phyloP scores from a whole-genome alignment of 2,113 vertebrate species.

The Delphinapterus leucas region DNA sequence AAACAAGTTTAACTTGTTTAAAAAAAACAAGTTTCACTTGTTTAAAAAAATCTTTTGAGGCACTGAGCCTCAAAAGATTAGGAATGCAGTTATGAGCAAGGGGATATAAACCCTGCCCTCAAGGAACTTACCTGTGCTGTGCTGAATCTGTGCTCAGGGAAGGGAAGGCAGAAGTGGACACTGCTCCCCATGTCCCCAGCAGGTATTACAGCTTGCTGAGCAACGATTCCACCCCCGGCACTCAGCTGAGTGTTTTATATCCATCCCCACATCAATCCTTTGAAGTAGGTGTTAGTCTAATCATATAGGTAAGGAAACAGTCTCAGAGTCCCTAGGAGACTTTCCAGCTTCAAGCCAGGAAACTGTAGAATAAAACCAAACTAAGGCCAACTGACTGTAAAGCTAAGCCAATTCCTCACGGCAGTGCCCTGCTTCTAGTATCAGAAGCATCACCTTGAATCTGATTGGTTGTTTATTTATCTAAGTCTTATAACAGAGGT shows the following conservation, averaged over 20 bases:
- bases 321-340: background rate
- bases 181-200: rapidly evolving
- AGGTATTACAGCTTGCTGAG: background rate
- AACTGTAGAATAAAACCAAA: background rate
- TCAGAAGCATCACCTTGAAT: background rate
- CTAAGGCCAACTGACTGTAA: background rate
- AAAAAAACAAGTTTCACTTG: background rate
- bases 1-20: background rate
- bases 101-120: background rate
- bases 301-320: background rate
- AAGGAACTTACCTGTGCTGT: background rate
- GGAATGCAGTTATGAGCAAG: background rate
- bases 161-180: background rate
- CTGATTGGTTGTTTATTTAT: background rate
- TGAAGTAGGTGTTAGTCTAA: background rate
- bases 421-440: rapidly evolving
- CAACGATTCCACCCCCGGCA: rapidly evolving
- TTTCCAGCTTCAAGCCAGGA: background rate
- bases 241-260: background rate
- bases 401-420: background rate
- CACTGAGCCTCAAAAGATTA: background rate
- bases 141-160: background rate
- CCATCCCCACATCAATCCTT: background rate
- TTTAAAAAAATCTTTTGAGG: background rate
- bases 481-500: background rate